Base-by-base conservation (phyloP, 2,888 invertebrate species). In the Pachydiplax longipennis region DNA sequence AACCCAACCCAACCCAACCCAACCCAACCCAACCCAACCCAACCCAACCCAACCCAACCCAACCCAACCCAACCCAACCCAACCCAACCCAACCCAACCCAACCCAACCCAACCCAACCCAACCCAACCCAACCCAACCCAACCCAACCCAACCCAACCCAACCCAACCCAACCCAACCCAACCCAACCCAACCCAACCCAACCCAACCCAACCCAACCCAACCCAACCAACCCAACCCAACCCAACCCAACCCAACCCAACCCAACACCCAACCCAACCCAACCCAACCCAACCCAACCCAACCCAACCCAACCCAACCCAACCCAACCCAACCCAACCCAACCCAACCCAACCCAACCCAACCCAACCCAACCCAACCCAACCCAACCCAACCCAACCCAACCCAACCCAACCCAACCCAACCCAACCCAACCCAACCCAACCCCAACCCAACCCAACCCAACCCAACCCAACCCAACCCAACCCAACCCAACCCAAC, bases 71-170 rank as follows among this genome's bases (percentile, higher is more conserved):
- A 91, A 92, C 92, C 92, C 91, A 91, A 92, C 92, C 92, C 91
- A 91, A 91, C 92, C 73, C 12, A 73, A 73, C 73, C 73, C 12
- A 73, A 73, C 73, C 73, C 12, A 73, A 73, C 73, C 73, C 12
- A 73, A 73, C 73, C 73, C 12, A 73, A 91, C 92, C 91, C 91
- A 65, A 81, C 90, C 81, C 92, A 93, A 95, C 96, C 96, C 91
- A 96, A 91, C 91, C 92, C 91, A 91, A 92, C 92, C 92, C 91
- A 92, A 92, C 92, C 92, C 92, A 91, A 92, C 92, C 92, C 92
- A 92, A 92, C 92, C 91, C 92, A 92, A 92, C 92, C 92, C 92
- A 92, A 92, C 92, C 92, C 92, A 92, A 92, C 91, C 91, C 91
- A 91, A 92, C 92, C 92, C 92, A 92, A 92, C 92, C 92, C 92